These are phyloP conservation scores for Tragelaphus buxtoni DNA, from an alignment of 2,113 vertebrate genomes.

Conservation along the genomic window DNA sequence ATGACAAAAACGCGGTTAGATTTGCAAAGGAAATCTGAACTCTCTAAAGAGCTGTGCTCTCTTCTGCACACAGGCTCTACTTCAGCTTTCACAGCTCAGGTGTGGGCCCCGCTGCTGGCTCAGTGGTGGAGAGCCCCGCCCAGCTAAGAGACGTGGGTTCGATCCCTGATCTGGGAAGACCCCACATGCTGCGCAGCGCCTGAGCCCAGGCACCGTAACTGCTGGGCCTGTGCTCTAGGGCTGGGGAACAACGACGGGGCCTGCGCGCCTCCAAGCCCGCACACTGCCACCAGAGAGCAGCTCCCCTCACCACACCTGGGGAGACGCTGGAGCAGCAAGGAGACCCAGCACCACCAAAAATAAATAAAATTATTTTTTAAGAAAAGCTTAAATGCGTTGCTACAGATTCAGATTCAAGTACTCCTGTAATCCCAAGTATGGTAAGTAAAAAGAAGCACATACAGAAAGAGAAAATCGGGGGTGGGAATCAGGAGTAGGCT, in stretches of 20 bases:
- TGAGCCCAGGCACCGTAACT: accelerated
- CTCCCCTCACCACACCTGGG: not conserved
- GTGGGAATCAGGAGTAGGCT: accelerated
- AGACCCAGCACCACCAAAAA: not conserved
- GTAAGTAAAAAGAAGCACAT: not conserved
- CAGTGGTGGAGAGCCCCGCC: not conserved
- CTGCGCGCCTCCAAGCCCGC: not conserved
- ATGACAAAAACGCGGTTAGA: too few relatives aligned
- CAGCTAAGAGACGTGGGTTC: not conserved
- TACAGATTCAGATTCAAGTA: not conserved
- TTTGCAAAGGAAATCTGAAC: not conserved
- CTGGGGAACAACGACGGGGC: not conserved
- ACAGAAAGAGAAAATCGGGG: accelerated
- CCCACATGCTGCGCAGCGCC: not conserved
- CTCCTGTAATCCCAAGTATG: not conserved
- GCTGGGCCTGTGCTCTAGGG: not conserved
- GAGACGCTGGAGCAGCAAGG: accelerated
- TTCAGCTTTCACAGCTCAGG: not conserved
- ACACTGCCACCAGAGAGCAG: not conserved
- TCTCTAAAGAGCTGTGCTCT: not conserved
- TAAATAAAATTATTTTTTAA: not conserved
- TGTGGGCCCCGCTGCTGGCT: not conserved
- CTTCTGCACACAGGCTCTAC: not conserved
- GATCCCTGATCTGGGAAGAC: not conserved
- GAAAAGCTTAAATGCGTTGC: not conserved